A percentile compares a stretch with the other conserved stretches of the same genome.
phyloP scores from a whole-genome alignment of 1,140 invertebrate genomes.

The Microplitis demolitor region DNA sequence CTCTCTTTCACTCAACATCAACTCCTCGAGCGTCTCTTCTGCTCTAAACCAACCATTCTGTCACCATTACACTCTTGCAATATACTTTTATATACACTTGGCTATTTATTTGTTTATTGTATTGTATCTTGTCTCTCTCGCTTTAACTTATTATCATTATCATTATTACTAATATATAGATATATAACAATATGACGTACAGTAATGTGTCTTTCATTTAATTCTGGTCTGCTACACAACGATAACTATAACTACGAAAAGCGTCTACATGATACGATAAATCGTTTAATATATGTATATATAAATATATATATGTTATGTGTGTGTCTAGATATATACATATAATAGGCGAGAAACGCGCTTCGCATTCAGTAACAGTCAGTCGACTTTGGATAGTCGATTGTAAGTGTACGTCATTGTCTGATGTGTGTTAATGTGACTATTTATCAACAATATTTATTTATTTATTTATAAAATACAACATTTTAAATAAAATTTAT shows the following conservation, averaged over 20 bases:
- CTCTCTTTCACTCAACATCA: neutral
- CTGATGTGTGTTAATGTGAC: neutral
- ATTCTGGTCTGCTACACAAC: no score
- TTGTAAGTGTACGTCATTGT: neutral
- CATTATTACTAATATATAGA: neutral
- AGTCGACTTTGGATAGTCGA: neutral
- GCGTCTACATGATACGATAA: constrained; percentile 18
- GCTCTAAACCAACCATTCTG: no score
- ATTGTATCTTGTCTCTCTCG: no score
- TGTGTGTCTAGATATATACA: no score
- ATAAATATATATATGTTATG: no score
- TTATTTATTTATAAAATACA: no score
- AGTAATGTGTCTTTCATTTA: no score
- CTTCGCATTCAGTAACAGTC: neutral
- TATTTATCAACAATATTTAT: no score
- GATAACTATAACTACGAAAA: constrained; percentile 4
- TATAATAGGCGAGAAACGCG: neutral
- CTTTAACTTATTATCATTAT: neutral
- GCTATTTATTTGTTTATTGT: no score
- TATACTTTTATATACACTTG: no score
- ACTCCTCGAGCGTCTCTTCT: neutral
- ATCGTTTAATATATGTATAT: constrained; percentile 18
- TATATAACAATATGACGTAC: neutral
- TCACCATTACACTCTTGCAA: no score
- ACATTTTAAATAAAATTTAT: no score